phyloP scores from a whole-genome alignment of 2,797 vertebrate genomes.

The Micromesistius poutassou region DNA sequence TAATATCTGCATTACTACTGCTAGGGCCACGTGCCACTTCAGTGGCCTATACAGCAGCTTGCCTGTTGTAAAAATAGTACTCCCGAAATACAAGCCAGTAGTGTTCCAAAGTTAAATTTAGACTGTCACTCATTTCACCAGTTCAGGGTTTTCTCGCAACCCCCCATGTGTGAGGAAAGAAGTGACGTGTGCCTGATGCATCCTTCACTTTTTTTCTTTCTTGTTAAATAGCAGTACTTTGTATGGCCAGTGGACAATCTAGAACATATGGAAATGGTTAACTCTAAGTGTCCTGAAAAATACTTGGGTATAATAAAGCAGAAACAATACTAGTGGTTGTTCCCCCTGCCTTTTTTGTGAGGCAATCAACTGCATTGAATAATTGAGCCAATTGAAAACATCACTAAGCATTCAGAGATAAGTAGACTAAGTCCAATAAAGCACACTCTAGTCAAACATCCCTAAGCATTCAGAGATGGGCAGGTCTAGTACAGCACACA shows the following conservation, averaged over 20 bases:
- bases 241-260: neutral
- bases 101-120: conserved; percentile 63
- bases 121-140: conserved; percentile 44
- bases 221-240: neutral
- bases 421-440: no score
- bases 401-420: neutral
- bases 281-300: neutral
- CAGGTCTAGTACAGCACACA: neutral
- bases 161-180: neutral
- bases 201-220: neutral
- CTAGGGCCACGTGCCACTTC: neutral
- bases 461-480: neutral
- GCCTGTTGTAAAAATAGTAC: conserved; percentile 37
- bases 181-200: neutral
- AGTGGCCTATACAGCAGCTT: neutral
- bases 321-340: neutral
- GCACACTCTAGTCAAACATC: neutral
- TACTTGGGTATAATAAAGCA: neutral
- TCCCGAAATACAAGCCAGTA: conserved; percentile 21
- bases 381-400: neutral
- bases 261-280: neutral
- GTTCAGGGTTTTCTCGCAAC: conserved; percentile 35
- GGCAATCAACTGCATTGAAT: neutral
- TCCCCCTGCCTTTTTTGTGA: neutral
- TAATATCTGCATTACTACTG: neutral